These are phyloP conservation scores for Papilio xuthus DNA, from an alignment of 1,140 invertebrate genomes.

Conservation along the genomic window DNA sequence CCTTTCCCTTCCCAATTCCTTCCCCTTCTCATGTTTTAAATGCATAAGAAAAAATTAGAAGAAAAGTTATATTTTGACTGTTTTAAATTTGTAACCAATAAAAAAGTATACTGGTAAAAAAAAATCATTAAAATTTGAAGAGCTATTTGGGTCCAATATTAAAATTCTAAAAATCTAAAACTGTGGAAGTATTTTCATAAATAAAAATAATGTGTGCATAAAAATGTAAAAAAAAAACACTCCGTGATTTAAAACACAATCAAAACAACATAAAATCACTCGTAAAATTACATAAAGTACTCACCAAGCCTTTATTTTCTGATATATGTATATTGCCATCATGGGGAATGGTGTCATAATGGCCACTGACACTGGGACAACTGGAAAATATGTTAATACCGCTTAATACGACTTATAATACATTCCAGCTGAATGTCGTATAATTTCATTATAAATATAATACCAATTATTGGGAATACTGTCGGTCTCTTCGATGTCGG, in stretches of 20 bases:
- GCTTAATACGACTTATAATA: not conserved
- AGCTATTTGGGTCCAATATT: too few species aligned
- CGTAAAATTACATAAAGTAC: slow-evolving; percentile 42
- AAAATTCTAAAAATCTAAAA: too few species aligned
- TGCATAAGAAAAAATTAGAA: not conserved
- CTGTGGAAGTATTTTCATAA: not conserved
- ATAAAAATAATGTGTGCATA: not conserved
- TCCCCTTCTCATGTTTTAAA: not conserved
- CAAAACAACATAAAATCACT: slow-evolving; percentile 16
- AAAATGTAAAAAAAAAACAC: slow-evolving; percentile 1
- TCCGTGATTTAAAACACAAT: slow-evolving; percentile 2
- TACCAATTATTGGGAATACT: not conserved
- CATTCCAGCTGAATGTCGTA: too few species aligned
- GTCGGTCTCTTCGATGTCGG: too few species aligned
- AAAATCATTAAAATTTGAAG: too few species aligned
- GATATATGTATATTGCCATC: slow-evolving; percentile 82
- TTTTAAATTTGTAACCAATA: too few species aligned
- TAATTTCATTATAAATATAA: too few species aligned
- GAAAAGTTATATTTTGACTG: too few species aligned
- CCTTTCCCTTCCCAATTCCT: too few species aligned
- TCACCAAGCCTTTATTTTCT: slow-evolving; percentile 78
- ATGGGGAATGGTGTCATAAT: slow-evolving; percentile 97
- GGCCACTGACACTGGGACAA: slow-evolving; percentile 93
- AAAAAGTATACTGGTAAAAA: too few species aligned
- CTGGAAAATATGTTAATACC: slow-evolving; percentile 73